Evolutionary conservation across 2,888 invertebrate species (phyloP).

Genomic region (Coecobrya sp.): DNA sequence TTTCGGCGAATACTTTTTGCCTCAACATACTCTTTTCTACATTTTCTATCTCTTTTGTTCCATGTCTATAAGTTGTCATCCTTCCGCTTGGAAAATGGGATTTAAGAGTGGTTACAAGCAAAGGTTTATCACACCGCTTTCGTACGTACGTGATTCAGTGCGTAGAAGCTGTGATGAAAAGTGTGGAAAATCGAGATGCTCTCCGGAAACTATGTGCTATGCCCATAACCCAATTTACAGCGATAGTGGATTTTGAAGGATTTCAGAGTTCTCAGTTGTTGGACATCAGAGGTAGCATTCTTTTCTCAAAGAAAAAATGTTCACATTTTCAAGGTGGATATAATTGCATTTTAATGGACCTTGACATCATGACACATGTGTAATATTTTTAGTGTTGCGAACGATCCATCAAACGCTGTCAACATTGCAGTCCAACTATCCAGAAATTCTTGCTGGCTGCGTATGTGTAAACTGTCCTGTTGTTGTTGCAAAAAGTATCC

Average conservation of each 20-base stretch:
- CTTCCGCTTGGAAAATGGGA: constrained; percentile 54
- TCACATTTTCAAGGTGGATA: no score
- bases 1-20: no score
- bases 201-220: constrained; percentile 52
- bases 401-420: constrained; percentile 21
- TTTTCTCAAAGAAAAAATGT: no score
- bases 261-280: constrained; percentile 41
- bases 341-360: no score
- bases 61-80: constrained; percentile 9
- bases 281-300: constrained; percentile 28
- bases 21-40: background rate
- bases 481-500: background rate
- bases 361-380: background rate
- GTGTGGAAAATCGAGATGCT: constrained; percentile 1
- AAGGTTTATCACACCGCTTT: constrained; percentile 16
- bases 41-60: background rate
- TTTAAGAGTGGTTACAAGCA: background rate
- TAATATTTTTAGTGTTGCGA: constrained; percentile 45
- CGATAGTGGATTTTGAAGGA: constrained; percentile 52
- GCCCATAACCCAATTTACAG: constrained; percentile 46
- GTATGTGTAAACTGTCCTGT: constrained; percentile 48
- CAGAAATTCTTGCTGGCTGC: constrained; percentile 27
- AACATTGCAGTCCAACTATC: constrained; percentile 35
- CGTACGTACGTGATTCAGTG: constrained; percentile 38
- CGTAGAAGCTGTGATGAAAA: constrained; percentile 62